Base-by-base conservation (phyloP, 2,797 vertebrate species). In the Dendrocincla tyrannina region DNA sequence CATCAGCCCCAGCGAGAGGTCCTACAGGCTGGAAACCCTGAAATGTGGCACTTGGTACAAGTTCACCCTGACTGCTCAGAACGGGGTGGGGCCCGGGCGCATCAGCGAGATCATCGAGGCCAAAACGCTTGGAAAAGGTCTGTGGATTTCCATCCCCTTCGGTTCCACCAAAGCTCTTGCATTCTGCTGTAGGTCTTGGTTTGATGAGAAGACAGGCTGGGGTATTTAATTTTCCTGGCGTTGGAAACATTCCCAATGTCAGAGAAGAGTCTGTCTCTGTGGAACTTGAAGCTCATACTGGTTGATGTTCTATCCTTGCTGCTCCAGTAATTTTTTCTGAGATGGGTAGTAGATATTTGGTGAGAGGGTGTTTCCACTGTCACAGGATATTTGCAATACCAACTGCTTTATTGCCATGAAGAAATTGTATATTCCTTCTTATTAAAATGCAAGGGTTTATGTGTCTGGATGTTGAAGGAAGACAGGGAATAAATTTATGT, bases 31-130 rank as follows among this genome's bases (percentile, higher is more conserved):
- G 95, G 99, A 99, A 94, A 99, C 98, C 22, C 94, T 99, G 37
- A 99, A 99, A 66, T 99, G 99, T 28, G 99, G 99, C 50, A 99
- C 99, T 2, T 99, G 99, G 99, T 99, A 99, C 95, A 99, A 99
- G 96, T 99, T 99, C 96, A 99, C 99, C 7, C 97, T 99, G 72
- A 99, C 99, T 0, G 99, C 99, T 55, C 99, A 99, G 97, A 99
- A 99, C 6, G 99, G 99, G 58, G 99, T 99, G 70, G 99, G 99
- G 9, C 99, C 99, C 0, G 99, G 99, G 5, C 99, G 99, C 93
- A 99, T 99, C 97, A 99, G 99, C 63, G 99, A 99, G 96, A 99
- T 99, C 96, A 99, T 99, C 69, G 99, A 99, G 97, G 99, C 99
- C 7, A 99, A 99, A 98, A 99, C 99, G 0, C 98, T 99, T 14